A percentile compares a stretch with the other conserved stretches of the same genome.
Evolutionary conservation across 2,113 vertebrate genomes (phyloP).

Genomic region (Nestor notabilis): DNA sequence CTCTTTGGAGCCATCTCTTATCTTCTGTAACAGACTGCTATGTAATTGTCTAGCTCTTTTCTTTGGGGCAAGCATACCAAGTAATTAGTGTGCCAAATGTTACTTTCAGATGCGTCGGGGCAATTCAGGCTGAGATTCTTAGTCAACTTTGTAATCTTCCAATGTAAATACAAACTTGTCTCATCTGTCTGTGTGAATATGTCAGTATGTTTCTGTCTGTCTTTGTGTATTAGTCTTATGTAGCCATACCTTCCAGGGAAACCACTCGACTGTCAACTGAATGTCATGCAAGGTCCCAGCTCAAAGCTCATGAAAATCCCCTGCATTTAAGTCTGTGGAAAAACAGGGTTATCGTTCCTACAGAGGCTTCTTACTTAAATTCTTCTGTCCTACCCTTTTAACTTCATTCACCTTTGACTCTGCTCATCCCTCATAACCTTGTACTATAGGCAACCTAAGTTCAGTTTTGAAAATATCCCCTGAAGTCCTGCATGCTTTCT

Average conservation of each 20-base stretch:
- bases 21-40: not conserved
- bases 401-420: not conserved
- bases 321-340: not conserved
- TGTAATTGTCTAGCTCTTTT: not conserved
- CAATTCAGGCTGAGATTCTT: not conserved
- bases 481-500: not conserved
- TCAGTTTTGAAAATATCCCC: not conserved
- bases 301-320: not conserved
- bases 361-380: not conserved
- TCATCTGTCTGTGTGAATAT: not conserved
- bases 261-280: not conserved
- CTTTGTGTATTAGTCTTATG: not conserved
- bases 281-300: not conserved
- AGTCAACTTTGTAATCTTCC: not conserved
- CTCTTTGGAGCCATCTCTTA: not conserved
- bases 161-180: not conserved
- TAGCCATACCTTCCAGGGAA: not conserved
- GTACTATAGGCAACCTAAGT: not conserved
- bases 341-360: not conserved
- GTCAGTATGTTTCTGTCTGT: not conserved
- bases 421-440: not conserved
- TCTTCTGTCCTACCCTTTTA: not conserved
- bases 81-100: not conserved
- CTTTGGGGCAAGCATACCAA: not conserved
- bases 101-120: not conserved